Conservation (phyloP, 2,113 vertebrate species). For the Xiphophorus maculatus region DNA sequence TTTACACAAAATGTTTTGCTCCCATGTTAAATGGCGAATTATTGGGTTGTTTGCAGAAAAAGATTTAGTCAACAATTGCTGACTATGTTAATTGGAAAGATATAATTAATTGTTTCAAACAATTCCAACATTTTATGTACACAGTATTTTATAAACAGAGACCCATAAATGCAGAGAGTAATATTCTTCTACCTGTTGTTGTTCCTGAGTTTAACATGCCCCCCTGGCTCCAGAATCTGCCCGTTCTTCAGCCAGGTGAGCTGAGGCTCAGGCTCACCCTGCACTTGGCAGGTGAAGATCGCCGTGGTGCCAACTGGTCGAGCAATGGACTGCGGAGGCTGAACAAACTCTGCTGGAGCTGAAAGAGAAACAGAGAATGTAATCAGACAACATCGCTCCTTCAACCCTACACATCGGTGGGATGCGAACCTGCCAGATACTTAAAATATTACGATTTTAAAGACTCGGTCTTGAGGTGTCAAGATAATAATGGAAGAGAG, state of each 20-base stretch:
- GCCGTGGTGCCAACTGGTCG: constrained; percentile 93
- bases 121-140: no score
- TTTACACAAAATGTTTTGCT: neutral
- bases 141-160: neutral
- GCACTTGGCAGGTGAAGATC: constrained; percentile 94
- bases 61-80: no score
- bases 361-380: constrained; percentile 24
- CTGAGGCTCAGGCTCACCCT: constrained; percentile 91
- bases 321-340: constrained; percentile 94
- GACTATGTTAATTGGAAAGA: no score
- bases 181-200: constrained; percentile 89
- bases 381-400: neutral
- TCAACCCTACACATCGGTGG: neutral
- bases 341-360: constrained; percentile 96
- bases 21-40: neutral
- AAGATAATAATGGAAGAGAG: neutral
- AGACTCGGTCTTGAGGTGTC: neutral
- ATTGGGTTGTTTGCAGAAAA: no score
- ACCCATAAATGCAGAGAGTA: neutral
- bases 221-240: constrained; percentile 89
- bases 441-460: neutral
- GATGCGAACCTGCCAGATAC: neutral
- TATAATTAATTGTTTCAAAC: no score
- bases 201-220: constrained; percentile 94
- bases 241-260: constrained; percentile 98